A percentile compares a stretch with the other conserved stretches of the same genome.
Evolutionary conservation across 2,797 vertebrate species (phyloP).

Genomic region (Chaetodon trifasciatus): DNA sequence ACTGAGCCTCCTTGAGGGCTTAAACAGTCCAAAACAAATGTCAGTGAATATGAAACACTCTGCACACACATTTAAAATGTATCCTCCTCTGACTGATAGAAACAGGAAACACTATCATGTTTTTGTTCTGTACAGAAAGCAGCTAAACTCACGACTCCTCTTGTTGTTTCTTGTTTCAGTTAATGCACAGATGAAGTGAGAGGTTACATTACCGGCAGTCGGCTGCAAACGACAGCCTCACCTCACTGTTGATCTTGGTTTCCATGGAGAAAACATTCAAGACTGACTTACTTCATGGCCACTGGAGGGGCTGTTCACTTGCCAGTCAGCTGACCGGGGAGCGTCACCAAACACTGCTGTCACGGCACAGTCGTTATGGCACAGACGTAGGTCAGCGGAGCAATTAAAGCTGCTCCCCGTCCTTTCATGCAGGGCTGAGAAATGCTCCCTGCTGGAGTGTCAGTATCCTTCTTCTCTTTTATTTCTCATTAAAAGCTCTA

Average conservation of each 20-base stretch:
- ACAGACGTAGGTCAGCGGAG: not conserved
- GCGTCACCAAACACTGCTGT: conserved; percentile 23
- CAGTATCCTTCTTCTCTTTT: not conserved
- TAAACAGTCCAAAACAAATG: not conserved
- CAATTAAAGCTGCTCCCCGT: not conserved
- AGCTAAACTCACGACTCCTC: not conserved
- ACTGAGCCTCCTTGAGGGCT: not conserved
- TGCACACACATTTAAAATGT: not conserved
- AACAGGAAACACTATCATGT: not conserved
- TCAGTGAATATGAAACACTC: not conserved
- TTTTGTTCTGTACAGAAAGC: not conserved
- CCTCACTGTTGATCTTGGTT: conserved; percentile 75
- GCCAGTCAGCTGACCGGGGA: conserved; percentile 10
- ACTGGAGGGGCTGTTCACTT: conserved; percentile 42
- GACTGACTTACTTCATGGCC: conserved; percentile 1
- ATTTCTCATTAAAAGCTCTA: conserved; percentile 3
- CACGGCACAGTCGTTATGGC: conserved; percentile 7
- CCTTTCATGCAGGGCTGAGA: not conserved
- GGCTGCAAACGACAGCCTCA: conserved; percentile 38
- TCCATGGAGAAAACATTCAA: conserved; percentile 67
- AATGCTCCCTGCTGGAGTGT: not conserved
- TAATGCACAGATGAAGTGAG: not conserved
- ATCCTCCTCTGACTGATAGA: not conserved
- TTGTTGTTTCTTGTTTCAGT: not conserved
- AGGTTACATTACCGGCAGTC: conserved; percentile 50